Conservation (phyloP, 2,888 invertebrate species). For the Noctua janthe region DNA sequence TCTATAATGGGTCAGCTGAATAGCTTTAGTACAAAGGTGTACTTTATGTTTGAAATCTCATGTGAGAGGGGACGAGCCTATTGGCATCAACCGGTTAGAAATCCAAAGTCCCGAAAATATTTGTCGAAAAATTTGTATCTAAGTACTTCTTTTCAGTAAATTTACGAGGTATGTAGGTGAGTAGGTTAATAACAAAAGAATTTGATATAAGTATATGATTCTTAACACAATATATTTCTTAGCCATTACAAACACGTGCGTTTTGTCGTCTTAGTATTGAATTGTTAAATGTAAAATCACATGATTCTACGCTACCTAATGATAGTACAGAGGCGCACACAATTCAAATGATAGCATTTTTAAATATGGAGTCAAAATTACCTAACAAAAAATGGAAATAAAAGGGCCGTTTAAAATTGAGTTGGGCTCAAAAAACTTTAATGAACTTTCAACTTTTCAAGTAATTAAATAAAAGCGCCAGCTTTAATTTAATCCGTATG, state of each 20-base stretch:
- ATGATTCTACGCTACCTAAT: conserved; percentile 77
- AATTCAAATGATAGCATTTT: conserved; percentile 25
- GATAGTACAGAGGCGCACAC: conserved; percentile 77
- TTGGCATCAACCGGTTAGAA: background rate
- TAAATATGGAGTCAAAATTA: background rate
- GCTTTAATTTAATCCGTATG: conserved; percentile 73
- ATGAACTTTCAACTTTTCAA: conserved; percentile 59
- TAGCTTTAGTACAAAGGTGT: background rate
- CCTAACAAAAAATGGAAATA: background rate
- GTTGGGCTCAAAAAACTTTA: conserved; percentile 22
- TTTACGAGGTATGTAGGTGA: background rate
- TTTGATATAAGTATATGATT: conserved; percentile 39
- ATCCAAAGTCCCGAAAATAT: background rate
- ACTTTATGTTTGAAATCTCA: background rate
- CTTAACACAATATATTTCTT: conserved; percentile 47
- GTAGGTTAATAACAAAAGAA: conserved; percentile 21
- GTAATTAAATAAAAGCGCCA: conserved; percentile 57
- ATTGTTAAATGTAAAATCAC: conserved; percentile 81
- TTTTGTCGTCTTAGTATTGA: conserved; percentile 74
- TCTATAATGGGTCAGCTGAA: background rate
- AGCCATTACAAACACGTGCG: conserved; percentile 76
- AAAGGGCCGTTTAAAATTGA: background rate
- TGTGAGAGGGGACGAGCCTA: background rate
- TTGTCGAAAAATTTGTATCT: background rate
- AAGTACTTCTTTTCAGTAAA: background rate